Evolutionary conservation across 1,140 invertebrate species (phyloP), one percentile per base, ranked within the genome.

Genomic region (Cephus cinctus): DNA sequence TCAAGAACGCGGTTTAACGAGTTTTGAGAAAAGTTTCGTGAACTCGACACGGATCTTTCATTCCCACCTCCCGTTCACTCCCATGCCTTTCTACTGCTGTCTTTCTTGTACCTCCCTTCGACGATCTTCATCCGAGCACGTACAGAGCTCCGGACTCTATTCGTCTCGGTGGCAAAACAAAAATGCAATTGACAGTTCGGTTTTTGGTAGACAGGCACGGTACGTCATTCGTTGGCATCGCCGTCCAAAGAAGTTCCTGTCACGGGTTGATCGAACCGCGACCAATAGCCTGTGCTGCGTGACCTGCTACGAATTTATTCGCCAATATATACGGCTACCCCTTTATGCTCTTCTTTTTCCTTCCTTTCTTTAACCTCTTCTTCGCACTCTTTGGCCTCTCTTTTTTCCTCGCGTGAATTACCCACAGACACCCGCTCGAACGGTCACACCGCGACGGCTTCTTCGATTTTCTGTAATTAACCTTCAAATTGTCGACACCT

Each of bases 211-310:
- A 43, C 42, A 27, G 38, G 18, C 14, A 16, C 46, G 18, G 21
- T 12, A 4, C 11, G 18, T 23, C 22, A 45, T 35, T 58, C 35
- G 32, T n/a, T n/a, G 32, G 40, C 12, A 32, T 43, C 46, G 38
- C 44, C 34, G 43, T 32, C 23, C 49, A 52, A 63, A 54, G 59
- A 66, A 65, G 47, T 54, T 57, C 51, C 53, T 61, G 62, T 57
- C 65, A 43, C 25, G 52, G 43, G 34, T 42, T 43, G 27, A 59
- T 69, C 57, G 64, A 67, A 64, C 52, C 66, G 54, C 67, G 53
- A 62, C 63, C 54, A 40, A 39, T 14, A n/a, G n/a, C n/a, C n/a
- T 27, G 27, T 8, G 9, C 34, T 15, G 14, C 44, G 44, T n/a
- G n/a, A n/a, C n/a, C n/a, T n/a, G 44, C 32, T 14, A 23, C 14